Evolutionary conservation across 2,888 invertebrate species (phyloP).

Genomic region (Aricia artaxerxes): DNA sequence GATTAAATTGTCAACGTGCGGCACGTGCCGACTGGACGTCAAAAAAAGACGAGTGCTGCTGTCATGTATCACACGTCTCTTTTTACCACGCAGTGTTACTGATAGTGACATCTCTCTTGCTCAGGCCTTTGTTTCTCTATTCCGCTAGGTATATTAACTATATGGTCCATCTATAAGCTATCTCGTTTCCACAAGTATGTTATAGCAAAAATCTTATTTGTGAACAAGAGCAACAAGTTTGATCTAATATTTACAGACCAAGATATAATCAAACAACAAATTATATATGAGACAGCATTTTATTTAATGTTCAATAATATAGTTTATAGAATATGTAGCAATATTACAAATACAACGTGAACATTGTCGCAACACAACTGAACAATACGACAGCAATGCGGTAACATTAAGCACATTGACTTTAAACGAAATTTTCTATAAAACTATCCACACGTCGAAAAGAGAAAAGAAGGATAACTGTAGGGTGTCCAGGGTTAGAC

Average conservation of each 20-base stretch:
- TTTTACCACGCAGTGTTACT: too few relatives aligned
- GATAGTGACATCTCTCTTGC: too few relatives aligned
- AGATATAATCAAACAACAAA: conserved; percentile 50
- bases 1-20: too few relatives aligned
- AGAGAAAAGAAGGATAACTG: not conserved
- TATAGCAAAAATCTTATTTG: not conserved
- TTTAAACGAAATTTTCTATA: conserved; percentile 57
- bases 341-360: conserved; percentile 79
- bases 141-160: too few relatives aligned
- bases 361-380: conserved; percentile 75
- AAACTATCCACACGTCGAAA: conserved; percentile 28
- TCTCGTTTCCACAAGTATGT: not conserved
- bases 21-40: too few relatives aligned
- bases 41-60: too few relatives aligned
- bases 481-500: not conserved
- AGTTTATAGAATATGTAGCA: conserved; percentile 78
- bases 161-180: not conserved
- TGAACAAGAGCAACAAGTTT: too few relatives aligned
- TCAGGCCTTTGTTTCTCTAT: too few relatives aligned
- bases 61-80: too few relatives aligned
- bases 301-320: conserved; percentile 77
- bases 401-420: conserved; percentile 70
- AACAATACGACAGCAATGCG: conserved; percentile 74
- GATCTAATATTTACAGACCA: too few relatives aligned
- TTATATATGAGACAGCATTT: conserved; percentile 78